Base-by-base conservation (phyloP, 2,888 invertebrate genomes). In the Melikaiella ostensackeni region DNA sequence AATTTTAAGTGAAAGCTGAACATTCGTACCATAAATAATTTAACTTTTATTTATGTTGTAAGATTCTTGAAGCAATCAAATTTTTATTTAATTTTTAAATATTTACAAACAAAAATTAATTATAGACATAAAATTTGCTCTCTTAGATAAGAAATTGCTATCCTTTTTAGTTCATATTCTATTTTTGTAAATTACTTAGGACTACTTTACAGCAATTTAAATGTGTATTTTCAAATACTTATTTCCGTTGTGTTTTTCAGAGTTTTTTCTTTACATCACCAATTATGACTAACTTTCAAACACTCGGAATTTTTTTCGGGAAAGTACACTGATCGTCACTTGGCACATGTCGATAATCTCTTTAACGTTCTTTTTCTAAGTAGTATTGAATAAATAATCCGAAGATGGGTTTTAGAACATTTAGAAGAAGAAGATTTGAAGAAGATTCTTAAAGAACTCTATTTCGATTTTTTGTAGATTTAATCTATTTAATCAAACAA, bases 1-100 rank as follows among this genome's bases (percentile, higher is more conserved):
- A 70, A 70, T 70, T 70, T 50, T 70, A 70, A 33, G 70, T 70
- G 70, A 70, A 70, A 66, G 66, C 66, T 24, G 66, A 42, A 19
- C 66, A 24, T 46, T 24, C 42, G 5, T 27, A 66, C 27, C 46
- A 13, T 70, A 70, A 50, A 70, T 70, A 70, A 70, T 70, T 70
- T 35, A 42, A 55, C 66, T 81, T 80, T 76, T 79, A 79, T 46
- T 78, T 76, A 59, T 27, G 16, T 27, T 27, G 5, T 11, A 27
- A 16, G 27, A 16, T 59, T 27, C 27, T 59, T 24, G 27, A 59
- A 59, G 21, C 13, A 59, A 24, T 16, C 6, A 27, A 24, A 59
- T 13, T 59, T 27, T 24, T 59, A 16, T 16, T 59, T 0, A 13
- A 59, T 27, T 27, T 27, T 59, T 27, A 27, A 59, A 27, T 59